These are phyloP conservation scores for Falco punctatus DNA, from an alignment of 2,113 vertebrate species.

Conservation along the genomic window DNA sequence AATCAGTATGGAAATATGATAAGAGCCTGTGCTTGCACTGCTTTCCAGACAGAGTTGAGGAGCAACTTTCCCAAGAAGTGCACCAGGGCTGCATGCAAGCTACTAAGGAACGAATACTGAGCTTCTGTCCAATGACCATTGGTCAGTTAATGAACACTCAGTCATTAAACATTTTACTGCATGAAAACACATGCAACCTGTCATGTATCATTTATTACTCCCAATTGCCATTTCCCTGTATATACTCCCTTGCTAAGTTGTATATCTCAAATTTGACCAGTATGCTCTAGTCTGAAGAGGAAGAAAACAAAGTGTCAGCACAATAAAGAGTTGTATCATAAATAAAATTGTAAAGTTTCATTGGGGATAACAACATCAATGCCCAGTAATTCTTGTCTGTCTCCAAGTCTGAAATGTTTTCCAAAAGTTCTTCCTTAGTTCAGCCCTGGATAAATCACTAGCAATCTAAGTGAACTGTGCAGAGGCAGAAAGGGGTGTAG, in stretches of 20 bases:
- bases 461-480: not conserved
- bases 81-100: not conserved
- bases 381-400: not conserved
- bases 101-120: not conserved
- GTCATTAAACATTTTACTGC: not conserved
- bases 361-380: not conserved
- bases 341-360: not conserved
- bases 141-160: not conserved
- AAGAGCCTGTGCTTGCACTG: not conserved
- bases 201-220: not conserved
- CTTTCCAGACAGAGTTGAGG: not conserved
- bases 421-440: not conserved
- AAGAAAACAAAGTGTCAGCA: not conserved
- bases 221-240: not conserved
- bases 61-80: not conserved
- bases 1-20: not conserved
- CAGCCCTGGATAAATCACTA: not conserved
- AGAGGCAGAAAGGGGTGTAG: not conserved
- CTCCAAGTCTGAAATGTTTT: not conserved
- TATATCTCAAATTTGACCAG: not conserved
- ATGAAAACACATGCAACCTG: not conserved
- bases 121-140: not conserved
- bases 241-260: not conserved
- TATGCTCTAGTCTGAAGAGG: not conserved
- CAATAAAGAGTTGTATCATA: not conserved